Conservation (phyloP, 2,113 vertebrate genomes). For the Chaenogobius annularis region DNA sequence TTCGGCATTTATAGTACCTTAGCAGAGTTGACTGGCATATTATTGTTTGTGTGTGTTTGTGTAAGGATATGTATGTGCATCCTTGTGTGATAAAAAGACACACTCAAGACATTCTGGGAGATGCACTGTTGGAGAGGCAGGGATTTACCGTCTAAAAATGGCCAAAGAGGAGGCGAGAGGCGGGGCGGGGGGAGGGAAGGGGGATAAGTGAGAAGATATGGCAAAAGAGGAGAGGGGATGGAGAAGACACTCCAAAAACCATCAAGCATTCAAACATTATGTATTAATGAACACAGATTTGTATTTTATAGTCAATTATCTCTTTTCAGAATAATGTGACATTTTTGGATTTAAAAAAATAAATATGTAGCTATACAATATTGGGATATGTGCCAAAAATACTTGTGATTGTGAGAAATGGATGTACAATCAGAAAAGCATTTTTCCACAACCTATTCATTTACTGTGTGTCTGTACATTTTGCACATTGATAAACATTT, state of each 20-base stretch:
- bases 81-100: conserved; percentile 20
- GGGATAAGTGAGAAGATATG: conserved; percentile 49
- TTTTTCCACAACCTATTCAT: no score
- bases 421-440: no score
- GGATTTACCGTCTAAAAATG: conserved; percentile 71
- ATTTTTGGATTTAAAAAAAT: no score
- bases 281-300: no score
- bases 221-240: conserved; percentile 21
- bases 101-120: conserved; percentile 28
- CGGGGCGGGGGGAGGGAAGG: conserved; percentile 22
- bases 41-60: conserved; percentile 8
- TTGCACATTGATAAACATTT: no score
- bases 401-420: no score
- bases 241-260: background rate
- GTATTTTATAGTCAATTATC: no score
- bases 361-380: no score
- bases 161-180: conserved; percentile 37
- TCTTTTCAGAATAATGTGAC: no score
- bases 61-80: conserved; percentile 7
- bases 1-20: conserved; percentile 11
- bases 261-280: no score
- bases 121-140: conserved; percentile 41
- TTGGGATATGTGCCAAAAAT: no score
- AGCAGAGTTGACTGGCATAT: background rate
- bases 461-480: no score